Base-by-base conservation (phyloP, 64 coral and sea anemone genomes). In the Montipora sp. region DNA sequence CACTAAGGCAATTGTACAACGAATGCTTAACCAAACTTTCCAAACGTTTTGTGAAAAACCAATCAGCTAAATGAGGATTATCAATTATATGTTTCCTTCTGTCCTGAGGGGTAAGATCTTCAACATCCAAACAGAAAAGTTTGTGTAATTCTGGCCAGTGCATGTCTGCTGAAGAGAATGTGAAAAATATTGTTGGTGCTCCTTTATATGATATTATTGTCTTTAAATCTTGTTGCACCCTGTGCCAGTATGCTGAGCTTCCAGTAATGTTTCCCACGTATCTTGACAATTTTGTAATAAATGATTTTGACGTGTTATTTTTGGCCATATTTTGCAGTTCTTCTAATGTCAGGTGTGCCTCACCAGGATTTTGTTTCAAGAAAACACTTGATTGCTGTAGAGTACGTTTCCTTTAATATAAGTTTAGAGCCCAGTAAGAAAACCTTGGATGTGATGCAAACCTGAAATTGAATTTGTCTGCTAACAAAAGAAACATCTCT, bases 291-390 rank as follows among this genome's bases (percentile, higher is more conserved):
- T 87, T 87, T 18, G 59, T 22, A 18, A 75, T 69, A 18, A 78
- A 75, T 59, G 23, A 27, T 75, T 57, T 13, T 55, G 47, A 10
- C 22, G 14, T 75, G 18, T 89, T 89, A 77, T 89, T 89, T 57
- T 51, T 45, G 20, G 23, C 73, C 87, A 76, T 89, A 16, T 89
- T 7, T 21, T 59, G 68, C 47, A 88, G 73, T 51, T 88, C 85
- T 47, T 88, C 81, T 0, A 84, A 13, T 21, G 81, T 27, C 44
- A 84, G 61, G 61, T 89, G 87, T 75, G 68, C 13, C 58, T 89
- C 87, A 49, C 70, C 84, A 46, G 87, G 87, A 77, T 89, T 89
- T 77, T 89, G 74, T 89, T 89, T 77, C 10, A 78, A 55, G 49
- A 87, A 87, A 23, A 87, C 74, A 49, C 84, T 48, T 22, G 66